Percentiles rank a stretch among this genome's conserved stretches.
These are phyloP conservation scores for Alloplasta piceator DNA, from an alignment of 2,888 invertebrate genomes.

Conservation along the genomic window DNA sequence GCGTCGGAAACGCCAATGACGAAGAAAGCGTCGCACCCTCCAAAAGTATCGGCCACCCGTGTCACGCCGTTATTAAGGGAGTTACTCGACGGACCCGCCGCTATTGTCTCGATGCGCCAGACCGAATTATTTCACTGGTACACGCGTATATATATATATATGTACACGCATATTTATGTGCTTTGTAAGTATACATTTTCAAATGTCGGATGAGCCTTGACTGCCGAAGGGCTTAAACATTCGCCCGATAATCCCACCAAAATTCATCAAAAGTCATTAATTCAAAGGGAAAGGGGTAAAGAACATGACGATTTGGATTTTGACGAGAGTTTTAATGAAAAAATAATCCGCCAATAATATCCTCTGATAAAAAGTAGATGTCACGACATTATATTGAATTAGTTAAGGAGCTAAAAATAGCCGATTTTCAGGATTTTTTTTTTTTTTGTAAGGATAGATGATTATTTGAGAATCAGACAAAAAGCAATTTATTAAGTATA, in stretches of 20 bases:
- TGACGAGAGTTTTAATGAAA: too few relatives aligned
- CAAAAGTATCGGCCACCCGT: constrained; percentile 25
- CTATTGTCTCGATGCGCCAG: constrained; percentile 26
- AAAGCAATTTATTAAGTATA: too few relatives aligned
- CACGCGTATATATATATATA: constrained; percentile 1
- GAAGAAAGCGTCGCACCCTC: constrained; percentile 9
- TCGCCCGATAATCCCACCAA: not conserved
- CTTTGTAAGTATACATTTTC: too few relatives aligned
- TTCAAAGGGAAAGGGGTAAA: not conserved
- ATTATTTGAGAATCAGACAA: too few relatives aligned
- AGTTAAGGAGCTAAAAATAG: too few relatives aligned
- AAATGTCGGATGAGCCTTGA: not conserved
- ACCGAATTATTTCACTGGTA: constrained; percentile 32
- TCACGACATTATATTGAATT: too few relatives aligned
- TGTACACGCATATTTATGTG: not conserved
- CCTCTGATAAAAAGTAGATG: too few relatives aligned
- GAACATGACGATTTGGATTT: not conserved
- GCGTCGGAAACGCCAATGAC: constrained; percentile 9
- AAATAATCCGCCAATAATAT: too few relatives aligned
- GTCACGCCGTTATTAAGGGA: constrained; percentile 28
- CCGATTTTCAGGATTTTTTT: too few relatives aligned
- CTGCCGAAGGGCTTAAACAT: not conserved
- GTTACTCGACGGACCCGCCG: constrained; percentile 19
- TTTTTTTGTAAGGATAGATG: too few relatives aligned
- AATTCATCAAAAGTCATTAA: constrained; percentile 10